Evolutionary conservation across 2,113 vertebrate species (phyloP), one percentile per base, ranked within the genome.

Genomic region (Phalacrocorax pelagicus): DNA sequence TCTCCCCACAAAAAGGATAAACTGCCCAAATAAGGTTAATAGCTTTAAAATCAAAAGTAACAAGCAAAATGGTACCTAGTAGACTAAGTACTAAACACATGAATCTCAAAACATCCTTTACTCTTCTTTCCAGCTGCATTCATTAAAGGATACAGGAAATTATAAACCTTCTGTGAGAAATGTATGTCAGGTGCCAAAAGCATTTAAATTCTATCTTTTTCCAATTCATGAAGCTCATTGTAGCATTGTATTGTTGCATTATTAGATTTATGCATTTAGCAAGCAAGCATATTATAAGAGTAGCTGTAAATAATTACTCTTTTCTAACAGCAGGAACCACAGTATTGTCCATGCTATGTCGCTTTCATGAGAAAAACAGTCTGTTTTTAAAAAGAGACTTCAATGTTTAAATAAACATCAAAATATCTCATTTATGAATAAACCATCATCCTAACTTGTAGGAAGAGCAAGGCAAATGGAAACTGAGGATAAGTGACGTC

Each of bases 181-280:
- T 80, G 66, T 90, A 73, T 95, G 92, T 94, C 97, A 98, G 96
- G 95, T 98, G 96, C 97, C 97, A 98, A 98, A 97, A 97, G 81
- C 94, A 97, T 98, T 97, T 95, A 97, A 97, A 98, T 97, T 97
- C 74, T 34, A 75, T 96, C 95, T 93, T 97, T 96, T 97, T 97
- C 97, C 95, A 98, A 98, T 98, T 98, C 96, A 95, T 96, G 97
- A 97, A 95, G 94, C 84, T 96, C 88, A 97, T 96, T 97, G 96
- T 97, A 96, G 88, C 93, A 98, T 69, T 89, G 90, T 97, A 97
- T 97, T 97, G 88, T 96, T 96, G 93, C 82, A 97, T 97, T 98
- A 98, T 98, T 97, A 98, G 95, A 97, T 97, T 97, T 97, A 93
- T 94, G 91, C 96, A 97, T 98, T 98, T 97, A 98, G 88, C 92